These are phyloP conservation scores for Hucho hucho DNA, from an alignment of 2,113 vertebrate genomes.

Conservation along the genomic window DNA sequence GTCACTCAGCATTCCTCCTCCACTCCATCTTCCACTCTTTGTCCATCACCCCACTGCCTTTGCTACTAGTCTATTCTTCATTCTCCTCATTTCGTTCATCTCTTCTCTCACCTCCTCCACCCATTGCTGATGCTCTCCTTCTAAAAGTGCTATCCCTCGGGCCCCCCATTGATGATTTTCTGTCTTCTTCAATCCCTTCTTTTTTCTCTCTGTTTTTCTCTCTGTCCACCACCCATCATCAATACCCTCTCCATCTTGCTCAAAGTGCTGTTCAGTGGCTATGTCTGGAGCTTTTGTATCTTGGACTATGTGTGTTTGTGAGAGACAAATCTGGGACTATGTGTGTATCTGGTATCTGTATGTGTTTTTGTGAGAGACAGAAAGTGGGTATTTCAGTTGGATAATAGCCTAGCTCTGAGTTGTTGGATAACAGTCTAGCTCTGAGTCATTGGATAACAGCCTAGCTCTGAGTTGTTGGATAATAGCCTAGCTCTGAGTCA, in stretches of 20 bases:
- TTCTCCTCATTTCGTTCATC: too few relatives aligned
- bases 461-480: too few relatives aligned
- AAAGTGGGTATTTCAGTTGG: background rate
- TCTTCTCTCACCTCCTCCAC: background rate
- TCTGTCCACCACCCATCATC: background rate
- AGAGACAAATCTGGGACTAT: too few relatives aligned
- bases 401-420: background rate
- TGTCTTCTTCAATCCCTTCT: background rate
- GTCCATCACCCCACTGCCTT: background rate
- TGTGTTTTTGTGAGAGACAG: background rate
- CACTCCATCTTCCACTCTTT: constrained; percentile 7
- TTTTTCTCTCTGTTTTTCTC: background rate
- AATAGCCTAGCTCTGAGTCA: too few relatives aligned
- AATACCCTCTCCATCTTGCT: background rate
- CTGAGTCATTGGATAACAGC: too few relatives aligned
- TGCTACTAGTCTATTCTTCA: background rate
- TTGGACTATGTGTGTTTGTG: background rate
- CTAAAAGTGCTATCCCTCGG: background rate
- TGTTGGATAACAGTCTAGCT: too few relatives aligned
- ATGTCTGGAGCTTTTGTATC: background rate
- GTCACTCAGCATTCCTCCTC: background rate
- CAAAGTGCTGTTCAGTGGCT: background rate
- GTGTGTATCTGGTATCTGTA: background rate
- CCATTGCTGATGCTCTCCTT: background rate
- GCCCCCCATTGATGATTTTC: background rate